Evolutionary conservation across 2,797 vertebrate species (phyloP).

Genomic region (Atherinosoma microstoma): DNA sequence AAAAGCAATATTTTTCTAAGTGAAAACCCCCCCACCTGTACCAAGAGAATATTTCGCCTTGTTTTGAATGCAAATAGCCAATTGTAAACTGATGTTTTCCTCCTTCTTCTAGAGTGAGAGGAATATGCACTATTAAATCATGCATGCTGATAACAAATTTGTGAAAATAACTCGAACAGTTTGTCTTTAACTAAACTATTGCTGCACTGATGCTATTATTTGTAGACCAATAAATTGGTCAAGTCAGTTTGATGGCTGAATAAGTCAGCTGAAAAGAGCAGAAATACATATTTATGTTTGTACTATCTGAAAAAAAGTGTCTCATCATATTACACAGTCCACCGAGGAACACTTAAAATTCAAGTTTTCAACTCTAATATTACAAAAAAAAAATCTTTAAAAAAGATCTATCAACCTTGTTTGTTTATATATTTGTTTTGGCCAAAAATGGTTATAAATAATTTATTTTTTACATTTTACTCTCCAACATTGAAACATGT

Average conservation of each 20-base stretch:
- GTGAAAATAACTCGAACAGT: not conserved
- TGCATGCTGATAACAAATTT: conserved; percentile 4
- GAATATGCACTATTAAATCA: not conserved
- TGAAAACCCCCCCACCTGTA: not conserved
- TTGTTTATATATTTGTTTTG: not conserved
- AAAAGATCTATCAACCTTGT: not conserved
- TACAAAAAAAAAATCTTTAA: not conserved
- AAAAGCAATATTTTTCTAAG: conserved; percentile 26
- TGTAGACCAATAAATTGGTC: conserved; percentile 2
- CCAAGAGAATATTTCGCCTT: not conserved
- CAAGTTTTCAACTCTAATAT: not conserved
- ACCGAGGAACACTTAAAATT: not conserved
- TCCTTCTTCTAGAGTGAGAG: not conserved
- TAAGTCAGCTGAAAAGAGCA: not conserved
- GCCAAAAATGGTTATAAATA: not conserved
- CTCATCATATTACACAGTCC: not conserved
- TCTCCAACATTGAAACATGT: not conserved
- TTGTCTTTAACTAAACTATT: not conserved
- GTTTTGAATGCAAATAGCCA: conserved; percentile 4
- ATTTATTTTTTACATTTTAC: not conserved
- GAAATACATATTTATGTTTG: conserved; percentile 4
- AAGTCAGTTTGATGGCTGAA: conserved; percentile 5
- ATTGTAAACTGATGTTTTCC: conserved; percentile 1
- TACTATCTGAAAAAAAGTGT: not conserved
- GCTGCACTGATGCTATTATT: conserved; percentile 4